phyloP scores from a whole-genome alignment of 2,888 invertebrate species.

The Chouioia cunea region DNA sequence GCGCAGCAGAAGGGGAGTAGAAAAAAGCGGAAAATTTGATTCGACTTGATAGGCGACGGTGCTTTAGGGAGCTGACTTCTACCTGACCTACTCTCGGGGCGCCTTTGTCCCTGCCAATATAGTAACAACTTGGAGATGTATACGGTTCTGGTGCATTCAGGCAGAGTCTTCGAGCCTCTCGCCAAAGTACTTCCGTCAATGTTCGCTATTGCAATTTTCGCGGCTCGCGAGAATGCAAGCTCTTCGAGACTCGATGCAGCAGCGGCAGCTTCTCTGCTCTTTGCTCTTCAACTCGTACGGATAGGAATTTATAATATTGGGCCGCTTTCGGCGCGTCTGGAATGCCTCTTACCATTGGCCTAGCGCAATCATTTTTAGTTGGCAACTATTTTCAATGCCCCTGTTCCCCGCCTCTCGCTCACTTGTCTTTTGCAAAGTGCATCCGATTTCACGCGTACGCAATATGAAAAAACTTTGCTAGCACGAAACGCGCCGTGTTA shows the following conservation, averaged over 20 bases:
- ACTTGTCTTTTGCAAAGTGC: too few relatives aligned
- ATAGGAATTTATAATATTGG: constrained; percentile 48
- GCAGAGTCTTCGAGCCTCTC: constrained; percentile 21
- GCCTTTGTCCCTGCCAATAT: constrained; percentile 37
- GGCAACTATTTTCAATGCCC: constrained; percentile 22
- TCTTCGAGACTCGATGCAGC: constrained; percentile 13
- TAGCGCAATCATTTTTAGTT: constrained; percentile 41
- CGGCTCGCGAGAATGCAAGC: constrained; percentile 47
- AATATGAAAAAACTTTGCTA: too few relatives aligned
- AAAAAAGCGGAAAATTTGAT: constrained; percentile 44
- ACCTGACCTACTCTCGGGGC: constrained; percentile 9
- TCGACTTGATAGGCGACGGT: constrained; percentile 36
- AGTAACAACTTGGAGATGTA: constrained; percentile 36
- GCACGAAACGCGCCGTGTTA: too few relatives aligned
- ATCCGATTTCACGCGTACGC: too few relatives aligned
- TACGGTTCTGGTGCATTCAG: not conserved
- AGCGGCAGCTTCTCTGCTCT: not conserved
- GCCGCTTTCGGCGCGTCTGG: constrained; percentile 37
- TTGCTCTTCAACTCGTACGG: constrained; percentile 14
- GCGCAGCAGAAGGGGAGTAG: constrained; percentile 7
- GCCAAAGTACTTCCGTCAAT: constrained; percentile 46
- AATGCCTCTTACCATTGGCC: constrained; percentile 42
- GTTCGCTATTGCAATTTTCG: constrained; percentile 49
- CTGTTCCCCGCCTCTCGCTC: constrained; percentile 6
- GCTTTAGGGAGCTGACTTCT: constrained; percentile 36